phyloP scores from a whole-genome alignment of 2,797 vertebrate species.

The Sandelia bainsii region DNA sequence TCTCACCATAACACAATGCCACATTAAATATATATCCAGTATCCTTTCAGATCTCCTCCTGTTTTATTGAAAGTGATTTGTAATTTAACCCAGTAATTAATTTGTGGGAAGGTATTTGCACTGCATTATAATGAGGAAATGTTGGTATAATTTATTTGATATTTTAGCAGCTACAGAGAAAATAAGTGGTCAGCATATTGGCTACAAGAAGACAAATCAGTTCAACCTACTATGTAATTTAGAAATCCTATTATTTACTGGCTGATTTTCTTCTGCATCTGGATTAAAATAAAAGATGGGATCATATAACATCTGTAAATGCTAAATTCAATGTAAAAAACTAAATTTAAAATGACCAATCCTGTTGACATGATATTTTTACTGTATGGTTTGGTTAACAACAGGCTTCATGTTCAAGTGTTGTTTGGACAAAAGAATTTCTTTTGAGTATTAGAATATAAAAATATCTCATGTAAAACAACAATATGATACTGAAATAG shows the following conservation, averaged over 20 bases:
- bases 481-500: neutral
- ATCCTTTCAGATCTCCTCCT: neutral
- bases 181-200: conserved; percentile 18
- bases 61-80: conserved; percentile 5
- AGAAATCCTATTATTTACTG: conserved; percentile 7
- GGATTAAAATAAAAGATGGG: neutral
- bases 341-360: neutral
- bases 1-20: neutral
- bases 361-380: neutral
- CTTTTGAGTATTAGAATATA: neutral
- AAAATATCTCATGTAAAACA: neutral
- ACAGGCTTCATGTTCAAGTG: too few relatives aligned
- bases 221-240: neutral
- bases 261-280: neutral
- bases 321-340: neutral
- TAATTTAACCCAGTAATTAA: neutral
- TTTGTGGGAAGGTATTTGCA: conserved; percentile 11
- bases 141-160: conserved; percentile 23
- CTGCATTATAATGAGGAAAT: conserved; percentile 6
- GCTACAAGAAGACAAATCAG: conserved; percentile 26
- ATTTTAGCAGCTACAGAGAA: conserved; percentile 30
- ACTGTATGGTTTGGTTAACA: neutral
- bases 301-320: neutral
- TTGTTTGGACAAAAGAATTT: conserved; percentile 3
- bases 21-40: neutral